Evolutionary conservation across 2,888 invertebrate genomes (phyloP).

Genomic region (Baccha elongata): DNA sequence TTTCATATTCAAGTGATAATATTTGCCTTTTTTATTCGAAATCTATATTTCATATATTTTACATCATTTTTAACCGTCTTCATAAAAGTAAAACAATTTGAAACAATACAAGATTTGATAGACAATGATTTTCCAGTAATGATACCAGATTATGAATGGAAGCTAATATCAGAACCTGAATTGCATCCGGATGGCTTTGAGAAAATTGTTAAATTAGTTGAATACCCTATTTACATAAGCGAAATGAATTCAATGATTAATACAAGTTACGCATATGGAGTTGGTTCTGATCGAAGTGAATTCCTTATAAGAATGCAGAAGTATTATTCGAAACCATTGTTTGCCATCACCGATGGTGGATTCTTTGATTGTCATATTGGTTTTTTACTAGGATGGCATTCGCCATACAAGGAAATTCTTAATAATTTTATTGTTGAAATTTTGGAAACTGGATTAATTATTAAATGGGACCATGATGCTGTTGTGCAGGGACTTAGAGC

Average conservation of each 20-base stretch:
- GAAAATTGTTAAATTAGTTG: neutral
- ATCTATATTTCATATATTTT: conserved; percentile 24
- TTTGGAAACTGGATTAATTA: conserved; percentile 33
- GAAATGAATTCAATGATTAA: conserved; percentile 20
- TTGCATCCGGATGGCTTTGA: neutral
- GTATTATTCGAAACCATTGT: neutral
- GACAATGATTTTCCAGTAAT: conserved; percentile 24
- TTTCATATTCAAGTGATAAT: conserved; percentile 35
- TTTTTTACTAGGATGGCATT: neutral
- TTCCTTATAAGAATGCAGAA: conserved; percentile 2
- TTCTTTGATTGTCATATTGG: neutral
- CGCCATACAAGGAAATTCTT: conserved; percentile 17
- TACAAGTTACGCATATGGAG: conserved; percentile 14
- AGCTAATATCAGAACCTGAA: neutral
- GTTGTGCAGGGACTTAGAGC: neutral
- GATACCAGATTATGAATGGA: conserved; percentile 10
- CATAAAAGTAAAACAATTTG: conserved; percentile 20
- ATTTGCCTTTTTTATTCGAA: conserved; percentile 33
- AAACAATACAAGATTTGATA: conserved; percentile 42
- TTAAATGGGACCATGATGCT: conserved; percentile 23
- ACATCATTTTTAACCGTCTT: conserved; percentile 40
- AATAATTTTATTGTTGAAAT: conserved; percentile 1
- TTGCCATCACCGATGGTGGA: neutral
- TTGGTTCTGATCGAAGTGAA: conserved; percentile 7
- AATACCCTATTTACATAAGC: neutral